Percentiles rank a stretch among this genome's conserved stretches.
These are phyloP conservation scores for Leptopilina boulardi DNA, from an alignment of 1,140 invertebrate species.

Conservation along the genomic window DNA sequence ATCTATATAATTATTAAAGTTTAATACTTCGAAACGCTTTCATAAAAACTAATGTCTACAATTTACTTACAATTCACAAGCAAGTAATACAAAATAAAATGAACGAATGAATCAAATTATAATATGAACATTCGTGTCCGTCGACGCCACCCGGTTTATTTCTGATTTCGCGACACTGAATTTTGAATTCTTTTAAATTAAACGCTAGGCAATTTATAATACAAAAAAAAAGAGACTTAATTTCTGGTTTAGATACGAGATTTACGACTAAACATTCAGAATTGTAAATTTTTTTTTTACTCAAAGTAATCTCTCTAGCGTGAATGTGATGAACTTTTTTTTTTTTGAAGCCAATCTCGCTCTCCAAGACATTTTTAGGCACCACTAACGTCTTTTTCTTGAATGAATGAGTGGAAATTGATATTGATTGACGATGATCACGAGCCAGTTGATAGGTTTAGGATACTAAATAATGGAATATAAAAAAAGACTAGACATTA, in stretches of 20 bases:
- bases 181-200: not conserved
- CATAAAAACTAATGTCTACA: conserved; percentile 56
- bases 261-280: too few species aligned
- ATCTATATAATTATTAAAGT: conserved; percentile 4
- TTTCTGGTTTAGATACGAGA: too few species aligned
- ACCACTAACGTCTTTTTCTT: not conserved
- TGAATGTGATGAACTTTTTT: too few species aligned
- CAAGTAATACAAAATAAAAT: not conserved
- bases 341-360: too few species aligned
- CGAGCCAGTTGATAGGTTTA: not conserved
- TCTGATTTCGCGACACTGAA: conserved; percentile 34
- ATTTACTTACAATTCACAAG: conserved; percentile 31
- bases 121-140: conserved; percentile 47
- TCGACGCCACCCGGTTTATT: conserved; percentile 47
- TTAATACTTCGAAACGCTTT: conserved; percentile 44
- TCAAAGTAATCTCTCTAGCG: too few species aligned
- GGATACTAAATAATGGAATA: not conserved
- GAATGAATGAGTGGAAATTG: not conserved
- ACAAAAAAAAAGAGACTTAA: too few species aligned
- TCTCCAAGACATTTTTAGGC: not conserved
- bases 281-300: too few species aligned
- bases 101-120: conserved; percentile 33
- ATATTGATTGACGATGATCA: not conserved
- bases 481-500: conserved; percentile 12
- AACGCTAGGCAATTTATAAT: too few species aligned